Evolutionary conservation across 2,113 vertebrate genomes (phyloP).

Genomic region (Rhagologus leucostigma): DNA sequence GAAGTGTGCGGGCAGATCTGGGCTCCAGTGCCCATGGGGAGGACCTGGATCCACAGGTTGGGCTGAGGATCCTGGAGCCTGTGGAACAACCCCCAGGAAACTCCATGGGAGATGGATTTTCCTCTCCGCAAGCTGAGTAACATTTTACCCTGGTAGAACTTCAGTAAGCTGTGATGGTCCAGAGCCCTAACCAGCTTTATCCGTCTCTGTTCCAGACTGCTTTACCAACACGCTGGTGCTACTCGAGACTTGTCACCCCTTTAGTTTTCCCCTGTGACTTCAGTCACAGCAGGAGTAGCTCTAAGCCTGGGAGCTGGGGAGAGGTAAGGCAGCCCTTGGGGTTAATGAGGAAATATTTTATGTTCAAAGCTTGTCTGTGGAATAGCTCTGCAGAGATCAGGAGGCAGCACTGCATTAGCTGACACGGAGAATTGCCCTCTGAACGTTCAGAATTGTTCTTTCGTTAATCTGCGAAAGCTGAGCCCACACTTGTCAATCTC

Average conservation of each 20-base stretch:
- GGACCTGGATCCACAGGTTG: not conserved
- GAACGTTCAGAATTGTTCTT: not conserved
- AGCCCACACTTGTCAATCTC: not conserved
- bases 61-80: not conserved
- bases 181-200: not conserved
- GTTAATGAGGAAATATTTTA: not conserved
- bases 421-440: not conserved
- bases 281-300: not conserved
- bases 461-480: not conserved
- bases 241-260: accelerated
- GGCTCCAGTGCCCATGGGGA: accelerated
- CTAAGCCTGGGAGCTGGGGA: not conserved
- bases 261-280: not conserved
- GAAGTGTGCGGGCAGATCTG: accelerated
- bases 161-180: not conserved
- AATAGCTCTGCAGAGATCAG: not conserved
- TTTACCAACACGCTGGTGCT: not conserved
- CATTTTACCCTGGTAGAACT: not conserved
- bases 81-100: not conserved
- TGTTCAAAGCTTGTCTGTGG: not conserved
- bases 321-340: not conserved
- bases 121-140: not conserved
- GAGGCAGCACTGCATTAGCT: not conserved
- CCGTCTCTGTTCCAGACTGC: not conserved
- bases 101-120: not conserved